Base-by-base conservation (phyloP, 2,888 invertebrate genomes). In the Trichacis sp. region DNA sequence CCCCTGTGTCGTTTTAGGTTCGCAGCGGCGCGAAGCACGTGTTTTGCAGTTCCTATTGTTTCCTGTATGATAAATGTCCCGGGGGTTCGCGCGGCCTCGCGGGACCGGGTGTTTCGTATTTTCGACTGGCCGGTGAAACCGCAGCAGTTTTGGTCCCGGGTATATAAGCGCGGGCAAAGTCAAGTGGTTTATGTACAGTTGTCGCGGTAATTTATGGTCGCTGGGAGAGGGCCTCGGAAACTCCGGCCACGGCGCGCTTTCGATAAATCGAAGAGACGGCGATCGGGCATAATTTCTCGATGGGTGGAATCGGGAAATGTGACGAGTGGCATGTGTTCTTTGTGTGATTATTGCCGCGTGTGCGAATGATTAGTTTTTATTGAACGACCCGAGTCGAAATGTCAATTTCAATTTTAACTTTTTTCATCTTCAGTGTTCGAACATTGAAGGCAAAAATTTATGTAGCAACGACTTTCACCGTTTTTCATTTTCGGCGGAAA, bases 1-100 rank as follows among this genome's bases (percentile, higher is more conserved):
- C 33, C 58, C 68, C 64, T 57, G 50, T 64, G 60, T 71, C 72
- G 65, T 72, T 76, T 74, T 73, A 75, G 75, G 76, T 80, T 77
- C 76, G 74, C 75, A 77, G 75, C 78, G 80, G 83, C 77, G 82
- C 82, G 82, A 82, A 82, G 83, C 82, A 83, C 81, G 82, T 83
- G 83, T 83, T 83, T 83, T 82, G 82, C 82, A 82, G 83, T 82
- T 82, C 79, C 83, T 82, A 83, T 83, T 83, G 83, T 83, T 83
- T 83, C 75, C 82, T 82, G 76, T 83, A 83, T 83, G 83, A 83
- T 83, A 81, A 82, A 83, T 79, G 81, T 75, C 55, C 62, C 51
- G 2, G 54, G 59, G 52, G 46, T 47, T 62, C 57, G 57, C 56
- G 55, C 56, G 56, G 53, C 50, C n/a, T 64, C 60, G 53, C 60